Conservation (phyloP, 2,113 vertebrate species). For the Girardinichthys multiradiatus region DNA sequence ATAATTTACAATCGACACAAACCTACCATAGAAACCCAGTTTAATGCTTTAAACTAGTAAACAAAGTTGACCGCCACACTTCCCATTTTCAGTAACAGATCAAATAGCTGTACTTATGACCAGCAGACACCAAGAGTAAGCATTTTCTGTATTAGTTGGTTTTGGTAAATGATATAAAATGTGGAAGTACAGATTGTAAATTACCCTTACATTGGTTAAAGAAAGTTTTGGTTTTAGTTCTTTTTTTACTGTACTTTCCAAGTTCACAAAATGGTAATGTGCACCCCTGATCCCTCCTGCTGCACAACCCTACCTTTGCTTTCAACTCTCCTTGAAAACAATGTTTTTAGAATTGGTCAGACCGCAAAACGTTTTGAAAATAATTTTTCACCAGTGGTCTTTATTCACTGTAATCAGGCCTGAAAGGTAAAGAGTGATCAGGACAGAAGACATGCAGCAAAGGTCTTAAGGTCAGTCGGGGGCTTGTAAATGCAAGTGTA, state of each 20-base stretch:
- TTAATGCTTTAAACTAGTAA: not conserved
- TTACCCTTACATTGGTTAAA: not conserved
- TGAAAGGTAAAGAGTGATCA: not conserved
- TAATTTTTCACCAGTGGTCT: not conserved
- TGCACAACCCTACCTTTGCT: too few relatives aligned
- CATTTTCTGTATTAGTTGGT: not conserved
- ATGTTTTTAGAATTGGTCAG: too few relatives aligned
- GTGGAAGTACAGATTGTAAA: not conserved
- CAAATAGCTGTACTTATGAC: not conserved
- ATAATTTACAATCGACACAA: not conserved
- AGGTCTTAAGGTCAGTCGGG: too few relatives aligned
- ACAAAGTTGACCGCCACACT: not conserved
- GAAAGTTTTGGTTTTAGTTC: not conserved
- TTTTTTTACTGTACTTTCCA: too few relatives aligned
- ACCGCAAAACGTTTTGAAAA: not conserved
- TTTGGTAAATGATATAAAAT: not conserved
- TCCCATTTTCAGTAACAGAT: not conserved
- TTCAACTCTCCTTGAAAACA: too few relatives aligned
- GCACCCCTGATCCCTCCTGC: too few relatives aligned
- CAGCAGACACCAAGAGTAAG: not conserved
- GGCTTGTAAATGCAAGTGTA: too few relatives aligned
- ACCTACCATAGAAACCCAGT: rapidly evolving
- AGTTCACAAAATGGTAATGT: too few relatives aligned
- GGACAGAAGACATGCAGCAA: not conserved
- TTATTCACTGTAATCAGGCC: too few relatives aligned